Evolutionary conservation across 1,140 invertebrate genomes (phyloP).

Genomic region (Drosophila eugracilis): DNA sequence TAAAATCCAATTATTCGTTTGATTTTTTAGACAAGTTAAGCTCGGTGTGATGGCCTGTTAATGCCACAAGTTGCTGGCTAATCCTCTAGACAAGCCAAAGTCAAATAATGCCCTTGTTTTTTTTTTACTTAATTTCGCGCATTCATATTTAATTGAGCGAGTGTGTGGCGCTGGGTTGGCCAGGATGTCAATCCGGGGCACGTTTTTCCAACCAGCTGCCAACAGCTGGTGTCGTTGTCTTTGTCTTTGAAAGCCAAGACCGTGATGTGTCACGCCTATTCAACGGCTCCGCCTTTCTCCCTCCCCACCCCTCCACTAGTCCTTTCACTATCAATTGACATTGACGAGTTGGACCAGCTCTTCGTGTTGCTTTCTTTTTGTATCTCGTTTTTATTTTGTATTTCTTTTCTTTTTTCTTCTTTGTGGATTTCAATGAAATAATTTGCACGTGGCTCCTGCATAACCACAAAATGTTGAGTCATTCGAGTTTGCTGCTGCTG

Average conservation of each 20-base stretch:
- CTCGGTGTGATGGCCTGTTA: slow-evolving; percentile 40
- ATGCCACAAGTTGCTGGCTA: slow-evolving; percentile 70
- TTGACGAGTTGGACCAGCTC: slow-evolving; percentile 61
- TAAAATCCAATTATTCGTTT: slow-evolving; percentile 47
- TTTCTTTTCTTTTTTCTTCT: not conserved
- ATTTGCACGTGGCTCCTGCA: slow-evolving; percentile 74
- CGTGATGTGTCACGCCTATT: slow-evolving; percentile 46
- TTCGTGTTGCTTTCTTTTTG: slow-evolving; percentile 14
- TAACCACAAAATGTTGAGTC: slow-evolving; percentile 82
- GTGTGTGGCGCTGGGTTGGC: slow-evolving; percentile 16
- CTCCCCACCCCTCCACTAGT: not conserved
- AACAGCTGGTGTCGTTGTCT: slow-evolving; percentile 62
- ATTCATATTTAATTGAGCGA: slow-evolving; percentile 78
- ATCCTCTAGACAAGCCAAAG: slow-evolving; percentile 58
- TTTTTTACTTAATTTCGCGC: slow-evolving; percentile 77
- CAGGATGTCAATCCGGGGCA: slow-evolving; percentile 48
- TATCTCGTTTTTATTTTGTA: not conserved
- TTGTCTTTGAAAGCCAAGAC: slow-evolving; percentile 18
- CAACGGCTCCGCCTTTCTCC: not conserved
- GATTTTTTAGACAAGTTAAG: slow-evolving; percentile 49
- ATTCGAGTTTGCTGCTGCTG: slow-evolving; percentile 25
- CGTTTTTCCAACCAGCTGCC: slow-evolving; percentile 61
- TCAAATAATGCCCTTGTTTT: slow-evolving; percentile 29
- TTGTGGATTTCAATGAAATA: slow-evolving; percentile 46
- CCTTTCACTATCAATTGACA: slow-evolving; percentile 73